Base-by-base conservation (phyloP, 2,888 invertebrate genomes). In the Papilio protenor region DNA sequence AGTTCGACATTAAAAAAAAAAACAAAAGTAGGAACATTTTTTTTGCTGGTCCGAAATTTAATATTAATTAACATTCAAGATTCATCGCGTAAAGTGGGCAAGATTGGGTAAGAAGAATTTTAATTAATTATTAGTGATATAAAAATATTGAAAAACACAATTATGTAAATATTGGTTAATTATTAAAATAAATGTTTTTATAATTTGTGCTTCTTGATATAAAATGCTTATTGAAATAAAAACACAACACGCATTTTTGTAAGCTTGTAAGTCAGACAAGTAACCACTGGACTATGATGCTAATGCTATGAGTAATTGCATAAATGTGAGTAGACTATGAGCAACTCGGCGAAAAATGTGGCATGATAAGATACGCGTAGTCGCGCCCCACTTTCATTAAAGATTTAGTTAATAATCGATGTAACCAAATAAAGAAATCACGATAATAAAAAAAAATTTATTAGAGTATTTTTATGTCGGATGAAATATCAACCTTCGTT, bases 281-380 rank as follows among this genome's bases (percentile, higher is more conserved):
- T 61, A 14, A 64, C 16, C 52, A 52, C 71, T 55, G 27, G 12
- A 27, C 33, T 52, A 11, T 33, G 49, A 72, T 18, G n/a, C n/a
- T 72, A 40, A 10, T 40, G 27, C 18, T 52, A 52, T 72, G 72
- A 72, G 33, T 55, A 55, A 72, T n/a, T 33, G 0, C 18, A 55
- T 27, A 12, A 70, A 70, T 21, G 45, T 21, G 47, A 27, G 55
- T 27, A 23, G 23, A 16, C 14, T 71, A 33, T 72, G 72, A 72
- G 23, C 55, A 27, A 72, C 72, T 72, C 45, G 12, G 72, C 72
- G 55, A 55, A 72, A 49, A 33, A 55, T 72, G 55, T 33, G 72
- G 6, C 33, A 5, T 10, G 72, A 72, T 72, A 72, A 72, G 72
- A 72, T 72, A 72, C 5, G 27, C 12, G 8, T 6, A 45, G 27